phyloP scores from a whole-genome alignment of 2,113 vertebrate species.

The Poeciliopsis prolifica region DNA sequence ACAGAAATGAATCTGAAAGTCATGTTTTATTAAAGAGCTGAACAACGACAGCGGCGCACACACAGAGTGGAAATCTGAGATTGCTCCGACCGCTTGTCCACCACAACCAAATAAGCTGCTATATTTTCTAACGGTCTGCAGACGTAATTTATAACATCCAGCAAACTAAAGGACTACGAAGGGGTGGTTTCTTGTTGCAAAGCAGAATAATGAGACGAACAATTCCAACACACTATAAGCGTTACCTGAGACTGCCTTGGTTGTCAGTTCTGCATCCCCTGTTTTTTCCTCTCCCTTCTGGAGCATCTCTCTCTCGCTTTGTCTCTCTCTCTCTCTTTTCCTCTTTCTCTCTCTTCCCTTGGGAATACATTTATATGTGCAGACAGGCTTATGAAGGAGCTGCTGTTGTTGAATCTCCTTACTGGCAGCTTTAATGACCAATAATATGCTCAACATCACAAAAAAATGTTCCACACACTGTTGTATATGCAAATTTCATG shows the following conservation, averaged over 20 bases:
- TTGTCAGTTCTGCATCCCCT: slow-evolving; percentile 65
- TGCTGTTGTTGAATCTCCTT: slow-evolving; percentile 52
- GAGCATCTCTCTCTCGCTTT: slow-evolving; percentile 45
- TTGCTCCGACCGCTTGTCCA: slow-evolving; percentile 39
- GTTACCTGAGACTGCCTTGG: slow-evolving; percentile 47
- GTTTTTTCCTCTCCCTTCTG: slow-evolving; percentile 54
- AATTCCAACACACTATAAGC: slow-evolving; percentile 51
- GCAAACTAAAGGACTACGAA: slow-evolving; percentile 29
- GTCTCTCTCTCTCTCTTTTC: slow-evolving; percentile 36
- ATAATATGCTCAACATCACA: slow-evolving; percentile 43
- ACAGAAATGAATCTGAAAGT: not conserved
- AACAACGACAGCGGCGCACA: slow-evolving; percentile 11
- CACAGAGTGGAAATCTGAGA: slow-evolving; percentile 33
- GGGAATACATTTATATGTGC: slow-evolving; percentile 68
- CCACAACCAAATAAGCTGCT: slow-evolving; percentile 49
- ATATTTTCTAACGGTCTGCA: slow-evolving; percentile 61
- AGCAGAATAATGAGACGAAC: slow-evolving; percentile 70
- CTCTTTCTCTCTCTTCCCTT: slow-evolving; percentile 61
- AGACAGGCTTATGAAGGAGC: slow-evolving; percentile 65
- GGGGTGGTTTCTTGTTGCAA: slow-evolving; percentile 45
- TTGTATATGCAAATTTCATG: slow-evolving; percentile 21
- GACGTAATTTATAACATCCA: slow-evolving; percentile 66
- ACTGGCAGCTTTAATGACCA: slow-evolving; percentile 68
- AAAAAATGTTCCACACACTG: slow-evolving; percentile 34
- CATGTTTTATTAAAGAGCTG: too few species aligned